phyloP scores from a whole-genome alignment of 37 sponge, comb jelly and placozoan species.

The Aplysina aerophoba region DNA sequence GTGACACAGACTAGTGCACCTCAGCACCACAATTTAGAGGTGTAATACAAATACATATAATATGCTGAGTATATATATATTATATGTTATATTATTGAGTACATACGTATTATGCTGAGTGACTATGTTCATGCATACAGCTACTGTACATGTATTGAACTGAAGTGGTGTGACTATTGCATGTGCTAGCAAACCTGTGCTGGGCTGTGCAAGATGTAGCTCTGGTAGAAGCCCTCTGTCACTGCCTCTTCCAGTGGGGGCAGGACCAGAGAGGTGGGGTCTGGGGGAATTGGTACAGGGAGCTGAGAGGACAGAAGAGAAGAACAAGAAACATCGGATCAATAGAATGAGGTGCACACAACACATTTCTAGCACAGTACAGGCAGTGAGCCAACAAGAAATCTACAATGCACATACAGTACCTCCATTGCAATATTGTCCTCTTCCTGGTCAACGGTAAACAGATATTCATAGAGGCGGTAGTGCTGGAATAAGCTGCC shows the following conservation, averaged over 20 bases:
- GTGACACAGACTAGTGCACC: too few relatives aligned
- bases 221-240: constrained; percentile 12
- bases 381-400: background rate
- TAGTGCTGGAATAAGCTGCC: constrained; percentile 72
- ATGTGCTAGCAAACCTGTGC: too few relatives aligned
- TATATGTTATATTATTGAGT: too few relatives aligned
- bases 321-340: background rate
- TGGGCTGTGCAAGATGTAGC: background rate
- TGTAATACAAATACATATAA: too few relatives aligned
- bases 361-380: background rate
- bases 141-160: too few relatives aligned
- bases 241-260: constrained; percentile 32
- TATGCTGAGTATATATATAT: too few relatives aligned
- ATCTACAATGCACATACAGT: background rate
- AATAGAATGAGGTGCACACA: background rate
- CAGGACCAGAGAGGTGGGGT: background rate
- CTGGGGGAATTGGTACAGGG: constrained; percentile 16
- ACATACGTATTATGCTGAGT: too few relatives aligned
- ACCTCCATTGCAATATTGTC: constrained; percentile 9
- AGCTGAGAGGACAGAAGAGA: constrained; percentile 9
- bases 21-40: too few relatives aligned
- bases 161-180: too few relatives aligned
- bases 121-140: too few relatives aligned
- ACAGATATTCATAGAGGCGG: constrained; percentile 48
- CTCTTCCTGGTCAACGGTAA: constrained; percentile 52